These are phyloP conservation scores for Manis pentadactyla DNA, from an alignment of 2,797 vertebrate species.

Conservation along the genomic window DNA sequence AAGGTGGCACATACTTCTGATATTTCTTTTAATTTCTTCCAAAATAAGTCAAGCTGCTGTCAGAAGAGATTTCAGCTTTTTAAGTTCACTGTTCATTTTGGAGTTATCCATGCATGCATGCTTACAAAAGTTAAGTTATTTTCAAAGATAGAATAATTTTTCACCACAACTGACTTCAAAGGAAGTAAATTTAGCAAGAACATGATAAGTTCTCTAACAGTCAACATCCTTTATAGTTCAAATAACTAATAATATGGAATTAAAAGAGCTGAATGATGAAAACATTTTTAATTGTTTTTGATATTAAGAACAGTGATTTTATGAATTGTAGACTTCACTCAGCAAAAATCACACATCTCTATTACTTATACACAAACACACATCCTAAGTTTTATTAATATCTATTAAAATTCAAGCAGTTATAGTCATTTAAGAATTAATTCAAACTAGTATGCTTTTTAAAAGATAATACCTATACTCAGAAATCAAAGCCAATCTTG, in stretches of 20 bases:
- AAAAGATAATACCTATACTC: neutral
- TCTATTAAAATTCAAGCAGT: slow-evolving; percentile 5
- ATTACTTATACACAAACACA: neutral
- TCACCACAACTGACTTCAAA: slow-evolving; percentile 52
- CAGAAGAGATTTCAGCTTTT: slow-evolving; percentile 56
- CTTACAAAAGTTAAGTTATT: slow-evolving; percentile 55
- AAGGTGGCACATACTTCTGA: neutral
- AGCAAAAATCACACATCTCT: neutral
- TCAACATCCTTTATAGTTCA: neutral
- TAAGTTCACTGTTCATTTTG: slow-evolving; percentile 18
- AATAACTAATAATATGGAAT: slow-evolving; percentile 33
- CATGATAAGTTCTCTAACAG: slow-evolving; percentile 38
- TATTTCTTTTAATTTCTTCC: slow-evolving; percentile 19
- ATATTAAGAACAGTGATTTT: slow-evolving; percentile 4
- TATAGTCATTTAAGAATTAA: slow-evolving; percentile 8
- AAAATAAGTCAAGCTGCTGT: slow-evolving; percentile 44
- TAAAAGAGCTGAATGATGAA: neutral
- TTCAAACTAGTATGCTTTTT: slow-evolving; percentile 1
- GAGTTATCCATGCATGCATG: slow-evolving; percentile 55
- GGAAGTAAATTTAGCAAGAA: slow-evolving; percentile 41
- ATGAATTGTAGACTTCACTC: neutral
- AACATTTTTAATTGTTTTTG: neutral
- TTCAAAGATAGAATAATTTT: slow-evolving; percentile 70
- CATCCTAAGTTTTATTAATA: neutral
- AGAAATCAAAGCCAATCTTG: slow-evolving; percentile 23